Conservation (phyloP, 2,113 vertebrate genomes). For the Chauna torquata region DNA sequence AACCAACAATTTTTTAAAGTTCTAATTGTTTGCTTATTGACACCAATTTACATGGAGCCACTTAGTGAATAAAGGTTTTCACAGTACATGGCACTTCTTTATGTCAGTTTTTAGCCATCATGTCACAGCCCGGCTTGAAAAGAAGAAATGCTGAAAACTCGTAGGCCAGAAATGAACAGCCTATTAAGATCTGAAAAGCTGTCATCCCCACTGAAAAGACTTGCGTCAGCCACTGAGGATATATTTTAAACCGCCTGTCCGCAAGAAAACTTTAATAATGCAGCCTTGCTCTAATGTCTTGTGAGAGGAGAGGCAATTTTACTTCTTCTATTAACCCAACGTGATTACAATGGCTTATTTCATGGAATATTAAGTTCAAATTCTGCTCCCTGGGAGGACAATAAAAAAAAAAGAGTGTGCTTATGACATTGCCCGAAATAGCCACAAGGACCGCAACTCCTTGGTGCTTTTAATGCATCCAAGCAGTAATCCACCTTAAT, state of each 20-base stretch:
- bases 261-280: conserved; percentile 86
- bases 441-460: conserved; percentile 78
- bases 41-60: conserved; percentile 72
- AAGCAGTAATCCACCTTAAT: conserved; percentile 75
- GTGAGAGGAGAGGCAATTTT: conserved; percentile 89
- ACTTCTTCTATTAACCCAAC: conserved; percentile 97
- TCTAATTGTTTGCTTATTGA: conserved; percentile 78
- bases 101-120: conserved; percentile 75
- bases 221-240: conserved; percentile 84
- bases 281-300: conserved; percentile 88
- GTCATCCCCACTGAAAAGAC: conserved; percentile 85
- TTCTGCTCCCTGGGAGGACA: conserved; percentile 90
- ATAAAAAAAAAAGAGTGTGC: conserved; percentile 78
- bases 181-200: conserved; percentile 93
- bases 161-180: conserved; percentile 83
- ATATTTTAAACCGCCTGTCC: conserved; percentile 88
- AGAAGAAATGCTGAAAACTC: conserved; percentile 78
- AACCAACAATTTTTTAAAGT: conserved; percentile 64
- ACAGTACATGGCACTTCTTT: conserved; percentile 61
- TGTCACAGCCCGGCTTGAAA: conserved; percentile 74
- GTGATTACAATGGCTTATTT: conserved; percentile 98
- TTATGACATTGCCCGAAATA: conserved; percentile 84
- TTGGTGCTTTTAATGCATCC: conserved; percentile 73
- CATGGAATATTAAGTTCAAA: conserved; percentile 99
- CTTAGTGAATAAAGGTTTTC: conserved; percentile 70